phyloP scores from a whole-genome alignment of 2,797 vertebrate species.

The Chromobotia macracanthus region DNA sequence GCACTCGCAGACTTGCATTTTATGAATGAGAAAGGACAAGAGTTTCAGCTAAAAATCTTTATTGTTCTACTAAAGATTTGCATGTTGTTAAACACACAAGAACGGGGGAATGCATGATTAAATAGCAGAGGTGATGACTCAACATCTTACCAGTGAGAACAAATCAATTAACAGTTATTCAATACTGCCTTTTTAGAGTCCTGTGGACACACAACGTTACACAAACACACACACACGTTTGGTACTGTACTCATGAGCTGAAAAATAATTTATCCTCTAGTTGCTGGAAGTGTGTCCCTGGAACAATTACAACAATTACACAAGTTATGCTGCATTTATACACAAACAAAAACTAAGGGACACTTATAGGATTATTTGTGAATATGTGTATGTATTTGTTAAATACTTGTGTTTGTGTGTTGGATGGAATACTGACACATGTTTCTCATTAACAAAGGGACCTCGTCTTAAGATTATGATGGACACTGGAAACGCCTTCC shows the following conservation, averaged over 20 bases:
- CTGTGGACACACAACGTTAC: constrained; percentile 65
- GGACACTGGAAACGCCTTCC: constrained; percentile 33
- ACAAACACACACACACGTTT: background rate
- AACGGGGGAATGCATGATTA: constrained; percentile 19
- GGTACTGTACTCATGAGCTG: background rate
- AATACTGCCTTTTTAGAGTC: constrained; percentile 74
- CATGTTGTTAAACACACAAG: background rate
- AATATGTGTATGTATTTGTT: constrained; percentile 15
- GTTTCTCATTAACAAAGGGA: constrained; percentile 48
- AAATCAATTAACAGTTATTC: constrained; percentile 79
- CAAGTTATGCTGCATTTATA: background rate
- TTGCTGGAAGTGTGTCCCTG: background rate
- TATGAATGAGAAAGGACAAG: too few relatives aligned
- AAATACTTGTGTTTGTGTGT: constrained; percentile 14
- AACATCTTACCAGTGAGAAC: constrained; percentile 69
- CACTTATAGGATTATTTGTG: constrained; percentile 29
- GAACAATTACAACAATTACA: background rate
- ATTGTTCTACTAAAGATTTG: background rate
- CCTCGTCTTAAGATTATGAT: constrained; percentile 34
- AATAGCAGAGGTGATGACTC: constrained; percentile 73
- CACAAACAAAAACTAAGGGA: background rate
- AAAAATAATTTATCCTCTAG: background rate
- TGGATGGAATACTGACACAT: constrained; percentile 24
- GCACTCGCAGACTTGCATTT: too few relatives aligned
- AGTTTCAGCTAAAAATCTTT: too few relatives aligned